Evolutionary conservation across 1,140 invertebrate species (phyloP).

Genomic region (Metopolophium dirhodum): DNA sequence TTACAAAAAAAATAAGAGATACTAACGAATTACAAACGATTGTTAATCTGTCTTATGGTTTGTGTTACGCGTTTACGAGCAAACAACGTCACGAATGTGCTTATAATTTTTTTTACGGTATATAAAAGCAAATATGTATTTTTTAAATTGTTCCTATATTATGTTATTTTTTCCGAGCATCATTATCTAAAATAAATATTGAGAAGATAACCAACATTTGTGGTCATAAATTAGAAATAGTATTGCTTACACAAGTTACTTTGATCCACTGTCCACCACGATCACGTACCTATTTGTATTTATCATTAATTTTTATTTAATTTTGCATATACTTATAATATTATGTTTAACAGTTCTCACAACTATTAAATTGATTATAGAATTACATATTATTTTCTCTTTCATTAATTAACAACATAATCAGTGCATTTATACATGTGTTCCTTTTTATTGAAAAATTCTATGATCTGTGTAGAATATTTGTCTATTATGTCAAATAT

Average conservation of each 20-base stretch:
- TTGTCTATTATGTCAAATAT: background rate
- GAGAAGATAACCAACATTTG: background rate
- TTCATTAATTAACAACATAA: background rate
- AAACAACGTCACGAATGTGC: background rate
- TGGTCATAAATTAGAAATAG: background rate
- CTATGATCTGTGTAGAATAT: background rate
- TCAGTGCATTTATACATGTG: too few relatives aligned
- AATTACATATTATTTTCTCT: background rate
- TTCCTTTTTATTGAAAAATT: background rate
- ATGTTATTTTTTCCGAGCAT: background rate
- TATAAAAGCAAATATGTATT: background rate
- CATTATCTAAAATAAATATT: background rate
- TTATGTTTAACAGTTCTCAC: background rate
- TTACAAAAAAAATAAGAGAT: background rate
- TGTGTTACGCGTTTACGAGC: background rate
- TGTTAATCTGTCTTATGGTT: background rate
- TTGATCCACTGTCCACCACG: too few relatives aligned
- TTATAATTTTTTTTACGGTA: background rate
- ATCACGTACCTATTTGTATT: background rate
- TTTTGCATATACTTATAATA: background rate
- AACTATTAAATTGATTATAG: background rate
- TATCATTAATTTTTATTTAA: background rate
- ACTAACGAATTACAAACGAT: background rate
- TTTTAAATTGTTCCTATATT: background rate
- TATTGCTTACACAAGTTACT: background rate